These are phyloP conservation scores for Grammomys surdaster DNA, from an alignment of 2,113 vertebrate genomes.

Conservation along the genomic window DNA sequence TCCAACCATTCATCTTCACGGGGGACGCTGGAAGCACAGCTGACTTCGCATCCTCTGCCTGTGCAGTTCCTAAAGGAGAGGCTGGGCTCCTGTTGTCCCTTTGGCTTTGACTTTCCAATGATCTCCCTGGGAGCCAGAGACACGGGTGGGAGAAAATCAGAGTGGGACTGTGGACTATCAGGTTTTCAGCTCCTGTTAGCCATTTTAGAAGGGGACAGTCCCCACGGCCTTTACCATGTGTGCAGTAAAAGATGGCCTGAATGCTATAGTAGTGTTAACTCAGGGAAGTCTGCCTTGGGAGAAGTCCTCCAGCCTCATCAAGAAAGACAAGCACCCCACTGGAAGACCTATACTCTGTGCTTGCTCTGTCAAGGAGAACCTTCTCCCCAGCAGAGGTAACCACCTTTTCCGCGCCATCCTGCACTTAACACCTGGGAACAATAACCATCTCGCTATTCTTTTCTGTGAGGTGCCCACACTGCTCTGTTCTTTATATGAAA, in stretches of 20 bases:
- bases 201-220: background rate
- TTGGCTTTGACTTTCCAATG: background rate
- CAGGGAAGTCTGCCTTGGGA: constrained; percentile 21
- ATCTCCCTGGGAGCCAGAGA: background rate
- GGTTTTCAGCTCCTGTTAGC: background rate
- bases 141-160: background rate
- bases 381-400: background rate
- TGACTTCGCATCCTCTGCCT: background rate
- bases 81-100: background rate
- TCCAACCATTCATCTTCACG: background rate
- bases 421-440: background rate
- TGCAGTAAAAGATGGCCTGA: constrained; percentile 27
- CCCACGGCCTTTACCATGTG: background rate
- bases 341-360: constrained; percentile 7
- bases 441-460: background rate
- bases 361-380: constrained; percentile 40
- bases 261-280: constrained; percentile 42
- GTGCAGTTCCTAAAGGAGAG: background rate
- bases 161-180: background rate
- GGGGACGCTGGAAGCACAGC: background rate
- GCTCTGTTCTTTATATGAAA: background rate
- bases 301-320: constrained; percentile 61
- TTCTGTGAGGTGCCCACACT: background rate
- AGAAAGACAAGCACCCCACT: constrained; percentile 48
- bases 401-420: background rate